Base-by-base conservation (phyloP, 2,888 invertebrate species). In the Syrista parreyssii region DNA sequence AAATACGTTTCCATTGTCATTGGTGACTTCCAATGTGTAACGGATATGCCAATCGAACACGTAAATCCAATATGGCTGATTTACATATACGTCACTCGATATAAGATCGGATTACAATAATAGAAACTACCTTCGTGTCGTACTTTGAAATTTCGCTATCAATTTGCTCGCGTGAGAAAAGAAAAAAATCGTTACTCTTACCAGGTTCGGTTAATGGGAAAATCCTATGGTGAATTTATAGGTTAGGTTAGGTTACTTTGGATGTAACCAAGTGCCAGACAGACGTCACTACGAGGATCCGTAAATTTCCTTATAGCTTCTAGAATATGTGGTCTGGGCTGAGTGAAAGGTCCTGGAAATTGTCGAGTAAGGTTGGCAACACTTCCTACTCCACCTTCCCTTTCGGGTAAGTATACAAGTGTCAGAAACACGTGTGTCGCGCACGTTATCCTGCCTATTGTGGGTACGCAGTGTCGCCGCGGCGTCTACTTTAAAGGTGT, bases 351-450 rank as follows among this genome's bases (percentile, higher is more conserved):
- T 55, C 23, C 55, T 55, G 55, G 55, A 55, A 55, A 55, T 55
- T 55, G 55, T 55, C 55, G 55, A 55, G 55, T 55, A 55, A 55
- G 55, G 55, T 55, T 55, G 55, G 55, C 55, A 55, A 55, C 55
- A 23, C 55, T 55, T 55, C 55, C 23, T 23, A 15, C 55, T 55
- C 23, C 55, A 2, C 55, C 55, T 55, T 55, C 55, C 55, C 40
- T 9, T 55, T 55, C 76, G 55, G 73, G 73, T 71, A 76, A 80
- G 85, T 85, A 86, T 84, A 87, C 85, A 88, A 89, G 86, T 89
- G 89, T 89, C 89, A 89, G 83, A 79, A 89, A 86, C 89, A 89
- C 86, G 86, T 86, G 88, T 88, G 55, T 55, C 55, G 55, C 55
- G 55, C 55, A 55, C 55, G 55, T 55, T 55, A 55, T 55, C 55